Percentiles rank a stretch among this genome's conserved stretches.
Conservation (phyloP, 1,140 invertebrate genomes). For the Trichonephila inaurata region DNA sequence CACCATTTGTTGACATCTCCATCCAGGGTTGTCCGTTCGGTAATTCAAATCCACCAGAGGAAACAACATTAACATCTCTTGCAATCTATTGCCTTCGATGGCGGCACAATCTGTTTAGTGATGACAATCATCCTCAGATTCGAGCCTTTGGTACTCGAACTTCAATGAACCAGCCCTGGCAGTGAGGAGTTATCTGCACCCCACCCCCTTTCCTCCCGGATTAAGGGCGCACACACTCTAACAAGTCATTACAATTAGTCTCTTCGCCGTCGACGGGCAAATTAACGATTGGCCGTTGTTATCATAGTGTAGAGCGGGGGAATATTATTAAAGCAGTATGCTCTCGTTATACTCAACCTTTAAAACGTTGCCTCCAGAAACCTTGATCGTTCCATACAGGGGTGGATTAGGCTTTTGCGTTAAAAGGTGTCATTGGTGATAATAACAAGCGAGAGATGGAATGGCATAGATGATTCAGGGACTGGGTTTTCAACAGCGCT, state of each 20-base stretch:
- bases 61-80: conserved; percentile 2
- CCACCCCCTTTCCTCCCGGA: neutral
- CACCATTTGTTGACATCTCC: neutral
- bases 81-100: conserved; percentile 24
- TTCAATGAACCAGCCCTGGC: neutral
- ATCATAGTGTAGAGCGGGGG: neutral
- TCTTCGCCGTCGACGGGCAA: conserved; percentile 16
- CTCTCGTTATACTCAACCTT: neutral
- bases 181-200: neutral
- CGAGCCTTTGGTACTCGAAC: neutral
- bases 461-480: neutral
- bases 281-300: conserved; percentile 54
- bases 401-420: neutral
- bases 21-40: neutral
- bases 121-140: conserved; percentile 25
- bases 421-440: conserved; percentile 35
- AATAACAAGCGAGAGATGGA: neutral
- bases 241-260: conserved; percentile 67
- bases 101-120: neutral
- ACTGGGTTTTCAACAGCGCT: neutral
- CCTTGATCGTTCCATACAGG: neutral
- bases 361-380: conserved; percentile 8
- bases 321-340: conserved; percentile 20
- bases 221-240: conserved; percentile 32
- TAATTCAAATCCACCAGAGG: conserved; percentile 24